A percentile compares a stretch with the other conserved stretches of the same genome.
Evolutionary conservation across 2,113 vertebrate genomes (phyloP).

Genomic region (Sinocyclocheilus maitianheensis): DNA sequence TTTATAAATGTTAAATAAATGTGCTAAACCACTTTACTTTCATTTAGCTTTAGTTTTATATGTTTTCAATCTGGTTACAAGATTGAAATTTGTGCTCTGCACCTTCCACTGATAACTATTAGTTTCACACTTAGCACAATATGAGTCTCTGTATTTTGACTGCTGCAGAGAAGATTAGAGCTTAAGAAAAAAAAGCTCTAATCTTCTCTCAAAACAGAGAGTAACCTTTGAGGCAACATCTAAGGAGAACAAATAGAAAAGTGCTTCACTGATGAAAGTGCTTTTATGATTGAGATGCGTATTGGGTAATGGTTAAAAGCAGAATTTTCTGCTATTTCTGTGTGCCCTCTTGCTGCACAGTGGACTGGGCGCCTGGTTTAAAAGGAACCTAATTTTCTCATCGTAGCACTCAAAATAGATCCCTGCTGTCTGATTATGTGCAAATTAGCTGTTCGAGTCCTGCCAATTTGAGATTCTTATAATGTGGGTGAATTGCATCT

Average conservation of each 20-base stretch:
- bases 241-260: background rate
- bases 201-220: background rate
- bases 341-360: background rate
- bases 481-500: slow-evolving; percentile 2
- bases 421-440: slow-evolving; percentile 29
- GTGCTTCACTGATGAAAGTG: slow-evolving; percentile 13
- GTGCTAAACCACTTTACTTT: slow-evolving; percentile 1
- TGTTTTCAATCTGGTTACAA: background rate
- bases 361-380: background rate
- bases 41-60: background rate
- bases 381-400: slow-evolving; percentile 26
- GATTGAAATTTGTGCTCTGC: background rate
- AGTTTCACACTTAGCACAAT: background rate
- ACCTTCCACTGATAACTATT: background rate
- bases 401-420: background rate
- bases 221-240: background rate
- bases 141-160: background rate
- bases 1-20: slow-evolving; percentile 5
- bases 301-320: background rate
- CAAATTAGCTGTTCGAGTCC: slow-evolving; percentile 36
- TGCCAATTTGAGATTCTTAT: background rate
- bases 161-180: background rate
- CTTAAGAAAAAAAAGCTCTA: background rate
- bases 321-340: background rate
- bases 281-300: slow-evolving; percentile 15